Evolutionary conservation across 2,888 invertebrate genomes (phyloP).

Genomic region (Myathropa florea): DNA sequence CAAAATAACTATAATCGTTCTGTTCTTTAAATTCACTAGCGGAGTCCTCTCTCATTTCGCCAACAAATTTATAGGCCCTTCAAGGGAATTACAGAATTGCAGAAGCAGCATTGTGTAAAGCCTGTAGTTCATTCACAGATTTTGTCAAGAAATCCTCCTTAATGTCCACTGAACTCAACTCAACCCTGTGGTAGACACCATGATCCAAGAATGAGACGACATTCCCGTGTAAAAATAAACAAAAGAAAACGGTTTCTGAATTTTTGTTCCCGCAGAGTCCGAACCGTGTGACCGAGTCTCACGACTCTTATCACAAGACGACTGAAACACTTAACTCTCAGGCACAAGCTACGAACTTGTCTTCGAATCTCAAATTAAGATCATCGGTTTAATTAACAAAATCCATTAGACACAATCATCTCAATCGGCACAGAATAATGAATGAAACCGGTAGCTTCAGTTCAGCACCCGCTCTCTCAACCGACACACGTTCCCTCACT

Average conservation of each 20-base stretch:
- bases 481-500: not conserved
- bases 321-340: not conserved
- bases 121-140: too few relatives aligned
- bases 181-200: not conserved
- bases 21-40: too few relatives aligned
- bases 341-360: not conserved
- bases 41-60: too few relatives aligned
- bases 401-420: slow-evolving; percentile 1
- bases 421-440: slow-evolving; percentile 18
- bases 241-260: too few relatives aligned
- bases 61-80: too few relatives aligned
- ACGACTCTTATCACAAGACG: not conserved
- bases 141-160: too few relatives aligned
- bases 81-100: too few relatives aligned
- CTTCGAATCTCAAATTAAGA: not conserved
- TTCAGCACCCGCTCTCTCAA: not conserved
- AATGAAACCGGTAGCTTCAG: slow-evolving; percentile 50
- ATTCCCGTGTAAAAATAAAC: not conserved
- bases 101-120: too few relatives aligned
- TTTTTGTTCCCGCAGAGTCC: not conserved
- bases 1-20: too few relatives aligned
- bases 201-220: not conserved
- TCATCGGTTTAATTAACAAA: not conserved
- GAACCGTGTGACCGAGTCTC: not conserved
- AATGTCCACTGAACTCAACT: too few relatives aligned